These are phyloP conservation scores for Trypoxylus dichotomus DNA, from an alignment of 1,140 invertebrate genomes.

Conservation along the genomic window DNA sequence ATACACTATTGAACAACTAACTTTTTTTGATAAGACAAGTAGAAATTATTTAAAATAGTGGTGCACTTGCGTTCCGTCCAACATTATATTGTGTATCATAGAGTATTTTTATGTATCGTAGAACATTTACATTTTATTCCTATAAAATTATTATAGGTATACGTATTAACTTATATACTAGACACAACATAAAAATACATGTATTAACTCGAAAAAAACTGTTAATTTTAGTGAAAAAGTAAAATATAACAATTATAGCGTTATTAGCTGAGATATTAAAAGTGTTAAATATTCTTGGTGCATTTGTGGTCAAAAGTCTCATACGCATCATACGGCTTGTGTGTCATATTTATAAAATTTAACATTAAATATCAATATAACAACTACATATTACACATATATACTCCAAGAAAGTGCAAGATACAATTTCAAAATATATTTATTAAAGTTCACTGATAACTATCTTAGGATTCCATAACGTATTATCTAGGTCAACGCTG, in stretches of 20 bases:
- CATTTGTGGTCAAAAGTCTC: not conserved
- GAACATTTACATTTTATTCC: too few relatives aligned
- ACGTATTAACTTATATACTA: too few relatives aligned
- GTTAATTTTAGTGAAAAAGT: not conserved
- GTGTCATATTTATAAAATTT: constrained; percentile 2
- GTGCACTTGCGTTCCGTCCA: too few relatives aligned
- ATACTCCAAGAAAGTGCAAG: not conserved
- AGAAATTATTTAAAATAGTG: too few relatives aligned
- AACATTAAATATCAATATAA: not conserved
- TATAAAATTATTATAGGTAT: too few relatives aligned
- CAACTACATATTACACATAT: not conserved
- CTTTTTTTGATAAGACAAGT: not conserved
- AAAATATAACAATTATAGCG: not conserved
- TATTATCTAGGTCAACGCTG: not conserved
- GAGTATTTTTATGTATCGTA: too few relatives aligned
- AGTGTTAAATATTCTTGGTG: not conserved
- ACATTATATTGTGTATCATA: too few relatives aligned
- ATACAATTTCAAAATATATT: constrained; percentile 6
- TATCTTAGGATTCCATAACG: not conserved
- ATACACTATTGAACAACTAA: not conserved
- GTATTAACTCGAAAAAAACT: too few relatives aligned
- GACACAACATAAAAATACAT: too few relatives aligned
- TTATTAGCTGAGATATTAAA: not conserved
- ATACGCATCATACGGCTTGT: not conserved
- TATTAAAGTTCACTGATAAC: not conserved